These are phyloP conservation scores for Zaprionus tsacasi DNA, from an alignment of 1,140 invertebrate genomes.

Conservation along the genomic window DNA sequence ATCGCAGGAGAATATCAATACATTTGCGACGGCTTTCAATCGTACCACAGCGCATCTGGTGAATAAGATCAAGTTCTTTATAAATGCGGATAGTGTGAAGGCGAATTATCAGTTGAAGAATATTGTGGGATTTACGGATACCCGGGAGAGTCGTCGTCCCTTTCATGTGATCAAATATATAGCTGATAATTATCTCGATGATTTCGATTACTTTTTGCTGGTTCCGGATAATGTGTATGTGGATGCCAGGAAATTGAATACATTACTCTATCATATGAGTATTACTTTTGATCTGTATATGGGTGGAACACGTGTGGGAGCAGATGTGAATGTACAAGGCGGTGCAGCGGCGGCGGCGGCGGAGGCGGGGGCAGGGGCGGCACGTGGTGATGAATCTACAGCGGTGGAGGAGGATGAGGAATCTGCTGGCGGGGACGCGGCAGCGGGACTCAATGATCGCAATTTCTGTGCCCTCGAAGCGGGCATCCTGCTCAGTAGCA, in stretches of 20 bases:
- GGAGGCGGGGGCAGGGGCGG: not conserved
- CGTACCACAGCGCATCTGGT: conserved; percentile 91
- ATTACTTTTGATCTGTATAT: conserved; percentile 92
- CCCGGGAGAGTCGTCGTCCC: conserved; percentile 89
- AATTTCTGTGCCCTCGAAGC: conserved; percentile 86
- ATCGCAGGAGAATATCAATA: conserved; percentile 88
- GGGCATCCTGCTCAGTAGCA: conserved; percentile 91
- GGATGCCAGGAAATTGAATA: conserved; percentile 88
- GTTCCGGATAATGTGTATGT: conserved; percentile 92
- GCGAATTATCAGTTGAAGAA: conserved; percentile 89
- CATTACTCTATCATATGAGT: conserved; percentile 91
- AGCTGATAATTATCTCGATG: conserved; percentile 93
- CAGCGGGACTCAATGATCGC: conserved; percentile 61
- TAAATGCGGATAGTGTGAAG: conserved; percentile 87
- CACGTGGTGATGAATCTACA: not conserved
- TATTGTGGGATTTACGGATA: conserved; percentile 92
- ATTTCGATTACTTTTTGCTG: conserved; percentile 96
- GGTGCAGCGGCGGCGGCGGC: not conserved
- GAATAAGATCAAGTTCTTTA: conserved; percentile 91
- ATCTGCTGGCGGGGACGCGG: not conserved
- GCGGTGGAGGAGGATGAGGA: conserved; percentile 15
- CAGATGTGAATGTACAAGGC: not conserved
- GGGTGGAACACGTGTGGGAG: conserved; percentile 85
- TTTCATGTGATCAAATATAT: conserved; percentile 96
- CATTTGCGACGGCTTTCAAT: conserved; percentile 90